Base-by-base conservation (phyloP, 2,113 vertebrate genomes). In the Hypomesus transpacificus region DNA sequence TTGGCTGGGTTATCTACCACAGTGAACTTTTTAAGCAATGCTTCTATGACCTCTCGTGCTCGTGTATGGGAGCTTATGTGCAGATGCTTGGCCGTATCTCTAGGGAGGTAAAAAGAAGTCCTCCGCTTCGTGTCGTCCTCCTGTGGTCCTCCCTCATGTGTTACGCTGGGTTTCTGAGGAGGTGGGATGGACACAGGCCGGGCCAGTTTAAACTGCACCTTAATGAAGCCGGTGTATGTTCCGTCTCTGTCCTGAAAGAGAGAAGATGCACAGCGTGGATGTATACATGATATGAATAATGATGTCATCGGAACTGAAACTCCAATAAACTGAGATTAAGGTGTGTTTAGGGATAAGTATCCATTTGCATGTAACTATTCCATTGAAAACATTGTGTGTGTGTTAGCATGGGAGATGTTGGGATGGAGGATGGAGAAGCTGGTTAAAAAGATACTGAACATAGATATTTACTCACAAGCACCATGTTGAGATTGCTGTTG, bases 21-120 rank as follows among this genome's bases (percentile, higher is more conserved):
- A 0, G 95, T 94, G 89, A 99, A 99, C 83, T 99, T 99, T 72
- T 94, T 94, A 60, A 99, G 95, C 78, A 99, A 86, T 0, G 97
- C 97, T 8, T 95, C 91, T 3, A 99, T 98, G 84, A 99, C 97
- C 78, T 99, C 96, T 1, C 87, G 91, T 66, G 94, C 94, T 0
- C 86, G 87, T 4, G 96, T 98, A 70, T 90, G 89, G 0, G 95
- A 98, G 78, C 96, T 85, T 81, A 99, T 91, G 22, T 99, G 97
- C 70, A 99, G 86, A 87, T 99, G 96, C 75, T 98, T 98, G 66
- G 94, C 91, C 0, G 94, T 88, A 3, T 96, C 96, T 84, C 94
- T 96, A 51, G 97, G 97, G 79, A 99, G 92, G 88, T 98, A 99
- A 89, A 99, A 99, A 66, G 97, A 98, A 0, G 96, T 98, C 31